Evolutionary conservation across 2,888 invertebrate species (phyloP).

Genomic region (Ichneumon xanthorius): DNA sequence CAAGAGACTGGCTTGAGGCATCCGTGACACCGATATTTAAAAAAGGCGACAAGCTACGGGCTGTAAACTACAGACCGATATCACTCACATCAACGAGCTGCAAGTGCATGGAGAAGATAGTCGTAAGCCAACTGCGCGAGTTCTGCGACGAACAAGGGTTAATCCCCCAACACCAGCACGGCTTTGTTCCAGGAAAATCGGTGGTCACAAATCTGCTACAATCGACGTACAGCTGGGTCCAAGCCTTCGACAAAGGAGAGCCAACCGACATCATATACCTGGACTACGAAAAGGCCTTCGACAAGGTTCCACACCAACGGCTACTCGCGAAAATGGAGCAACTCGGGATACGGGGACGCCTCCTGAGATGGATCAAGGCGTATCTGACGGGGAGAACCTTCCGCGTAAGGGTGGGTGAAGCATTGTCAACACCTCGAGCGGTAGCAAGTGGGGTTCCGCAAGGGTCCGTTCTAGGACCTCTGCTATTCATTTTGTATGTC

Average conservation of each 20-base stretch:
- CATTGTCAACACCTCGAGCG: background rate
- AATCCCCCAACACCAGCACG: background rate
- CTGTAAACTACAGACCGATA: background rate
- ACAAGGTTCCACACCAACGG: background rate
- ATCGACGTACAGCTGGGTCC: background rate
- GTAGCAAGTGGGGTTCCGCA: constrained; percentile 7
- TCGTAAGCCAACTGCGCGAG: background rate
- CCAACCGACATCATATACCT: background rate
- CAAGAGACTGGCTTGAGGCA: background rate
- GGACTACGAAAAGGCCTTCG: background rate
- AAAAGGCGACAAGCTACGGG: background rate
- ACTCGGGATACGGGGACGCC: background rate
- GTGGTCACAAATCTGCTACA: background rate
- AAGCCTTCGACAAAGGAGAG: background rate
- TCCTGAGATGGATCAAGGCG: background rate
- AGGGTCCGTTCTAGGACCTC: background rate
- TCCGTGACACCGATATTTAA: background rate
- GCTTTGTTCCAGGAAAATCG: background rate
- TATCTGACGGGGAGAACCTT: background rate
- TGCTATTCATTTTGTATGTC: background rate
- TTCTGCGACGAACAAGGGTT: background rate
- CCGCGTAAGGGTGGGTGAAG: background rate
- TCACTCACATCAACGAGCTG: background rate
- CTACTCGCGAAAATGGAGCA: background rate
- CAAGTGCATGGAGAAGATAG: background rate